A percentile compares a stretch with the other conserved stretches of the same genome.
phyloP scores from a whole-genome alignment of 2,888 invertebrate genomes.

The Linnaemya vulpina region DNA sequence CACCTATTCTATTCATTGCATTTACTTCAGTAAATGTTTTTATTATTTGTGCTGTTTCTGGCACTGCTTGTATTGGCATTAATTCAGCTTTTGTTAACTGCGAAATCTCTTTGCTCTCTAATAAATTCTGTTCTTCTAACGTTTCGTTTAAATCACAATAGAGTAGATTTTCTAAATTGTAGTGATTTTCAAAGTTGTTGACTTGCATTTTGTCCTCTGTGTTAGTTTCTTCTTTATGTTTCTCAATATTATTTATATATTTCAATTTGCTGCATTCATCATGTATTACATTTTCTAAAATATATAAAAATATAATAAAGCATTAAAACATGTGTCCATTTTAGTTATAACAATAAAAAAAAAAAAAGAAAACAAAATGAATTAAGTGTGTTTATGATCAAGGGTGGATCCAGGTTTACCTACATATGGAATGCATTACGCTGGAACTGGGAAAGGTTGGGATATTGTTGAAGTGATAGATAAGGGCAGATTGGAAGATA shows the following conservation, averaged over 20 bases:
- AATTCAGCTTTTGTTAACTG: conserved; percentile 41
- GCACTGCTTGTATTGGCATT: neutral
- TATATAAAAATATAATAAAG: neutral
- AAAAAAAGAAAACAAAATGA: too few species aligned
- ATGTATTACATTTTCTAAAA: conserved; percentile 2
- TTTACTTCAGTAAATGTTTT: conserved; percentile 36
- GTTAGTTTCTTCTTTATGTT: neutral
- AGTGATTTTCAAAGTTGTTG: conserved; percentile 1
- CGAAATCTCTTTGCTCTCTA: conserved; percentile 67
- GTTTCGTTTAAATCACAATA: conserved; percentile 69
- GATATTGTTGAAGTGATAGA: too few species aligned
- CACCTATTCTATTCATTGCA: conserved; percentile 33
- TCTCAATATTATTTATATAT: neutral
- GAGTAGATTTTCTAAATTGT: conserved; percentile 57
- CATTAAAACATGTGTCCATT: neutral
- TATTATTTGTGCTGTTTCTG: conserved; percentile 10
- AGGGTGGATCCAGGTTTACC: too few species aligned
- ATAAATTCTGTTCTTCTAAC: conserved; percentile 67
- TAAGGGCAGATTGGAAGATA: too few species aligned
- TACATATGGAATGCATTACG: too few species aligned
- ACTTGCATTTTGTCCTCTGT: conserved; percentile 2
- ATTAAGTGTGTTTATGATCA: too few species aligned
- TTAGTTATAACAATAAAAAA: neutral
- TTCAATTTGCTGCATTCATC: conserved; percentile 3
- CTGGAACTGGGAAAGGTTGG: too few species aligned